These are phyloP conservation scores for Lepidurus apus DNA, from an alignment of 1,140 invertebrate genomes.

Conservation along the genomic window DNA sequence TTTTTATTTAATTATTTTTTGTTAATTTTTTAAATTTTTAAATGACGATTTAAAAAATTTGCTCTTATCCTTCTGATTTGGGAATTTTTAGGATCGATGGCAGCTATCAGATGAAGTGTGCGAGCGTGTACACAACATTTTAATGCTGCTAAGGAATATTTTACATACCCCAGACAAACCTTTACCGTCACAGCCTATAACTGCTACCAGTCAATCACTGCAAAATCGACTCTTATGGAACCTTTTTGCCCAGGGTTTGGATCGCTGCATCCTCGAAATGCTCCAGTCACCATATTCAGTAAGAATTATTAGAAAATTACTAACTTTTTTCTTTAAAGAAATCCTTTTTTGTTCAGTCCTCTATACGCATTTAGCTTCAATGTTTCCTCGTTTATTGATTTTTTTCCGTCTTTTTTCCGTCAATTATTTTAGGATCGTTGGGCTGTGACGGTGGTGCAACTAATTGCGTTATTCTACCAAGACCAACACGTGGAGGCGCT, in stretches of 20 bases:
- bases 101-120: slow-evolving; percentile 53
- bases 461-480: slow-evolving; percentile 67
- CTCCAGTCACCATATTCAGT: slow-evolving; percentile 36
- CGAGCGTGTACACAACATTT: slow-evolving; percentile 60
- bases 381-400: neutral
- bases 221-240: slow-evolving; percentile 72
- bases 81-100: neutral
- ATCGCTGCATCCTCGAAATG: slow-evolving; percentile 61
- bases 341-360: neutral
- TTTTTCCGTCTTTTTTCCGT: no score
- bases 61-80: slow-evolving; percentile 42
- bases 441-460: slow-evolving; percentile 65
- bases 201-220: slow-evolving; percentile 40
- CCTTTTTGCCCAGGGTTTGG: slow-evolving; percentile 65
- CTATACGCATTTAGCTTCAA: neutral
- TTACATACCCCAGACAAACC: slow-evolving; percentile 59
- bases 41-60: no score
- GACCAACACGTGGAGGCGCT: slow-evolving; percentile 65
- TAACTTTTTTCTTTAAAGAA: neutral
- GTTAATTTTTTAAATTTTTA: no score
- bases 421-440: slow-evolving; percentile 51
- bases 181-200: slow-evolving; percentile 20
- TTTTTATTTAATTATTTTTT: no score
- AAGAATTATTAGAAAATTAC: neutral
- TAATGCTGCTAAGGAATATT: slow-evolving; percentile 62